Evolutionary conservation across 2,888 invertebrate genomes (phyloP), one percentile per base, ranked within the genome.

Genomic region (Geotrupes spiniger): DNA sequence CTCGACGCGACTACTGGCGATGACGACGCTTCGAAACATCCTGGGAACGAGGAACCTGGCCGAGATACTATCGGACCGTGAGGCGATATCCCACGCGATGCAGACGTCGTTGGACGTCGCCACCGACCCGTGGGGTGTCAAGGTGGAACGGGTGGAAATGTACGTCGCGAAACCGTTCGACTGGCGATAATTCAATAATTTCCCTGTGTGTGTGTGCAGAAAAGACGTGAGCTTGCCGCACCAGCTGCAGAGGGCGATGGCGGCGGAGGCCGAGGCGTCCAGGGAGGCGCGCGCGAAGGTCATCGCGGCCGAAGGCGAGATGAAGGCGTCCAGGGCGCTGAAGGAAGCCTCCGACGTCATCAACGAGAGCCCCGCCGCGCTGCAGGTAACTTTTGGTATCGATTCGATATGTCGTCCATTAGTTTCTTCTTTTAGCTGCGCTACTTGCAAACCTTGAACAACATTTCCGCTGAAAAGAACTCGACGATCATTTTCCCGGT

Each of bases 131-230:
- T 92, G 93, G 93, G 93, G 92, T 17, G 90, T 93, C 29, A 92
- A 92, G 75, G 92, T 94, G 9, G 94, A 95, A 71, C 78, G 95
- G 56, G 95, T 95, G 16, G 95, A 96, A 81, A 93, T 96, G 92
- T 92, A 76, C 82, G 83, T 74, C 8, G n/a, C n/a, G n/a, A n/a
- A n/a, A 8, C 31, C 11, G 11, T 31, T 10, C 31, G 14, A 11
- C 14, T 8, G 40, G n/a, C n/a, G n/a, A n/a, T n/a, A n/a, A n/a
- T n/a, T n/a, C n/a, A n/a, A n/a, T n/a, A n/a, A n/a, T n/a, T n/a
- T n/a, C n/a, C n/a, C n/a, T n/a, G n/a, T n/a, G n/a, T n/a, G n/a
- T n/a, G n/a, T n/a, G 66, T 71, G 48, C 66, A 87, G 87, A 59
- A 89, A 89, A 73, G 89, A 89, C 66, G 88, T 89, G 6, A 82